phyloP scores from a whole-genome alignment of 2,888 invertebrate genomes.

The Hipparchia sbordonii region DNA sequence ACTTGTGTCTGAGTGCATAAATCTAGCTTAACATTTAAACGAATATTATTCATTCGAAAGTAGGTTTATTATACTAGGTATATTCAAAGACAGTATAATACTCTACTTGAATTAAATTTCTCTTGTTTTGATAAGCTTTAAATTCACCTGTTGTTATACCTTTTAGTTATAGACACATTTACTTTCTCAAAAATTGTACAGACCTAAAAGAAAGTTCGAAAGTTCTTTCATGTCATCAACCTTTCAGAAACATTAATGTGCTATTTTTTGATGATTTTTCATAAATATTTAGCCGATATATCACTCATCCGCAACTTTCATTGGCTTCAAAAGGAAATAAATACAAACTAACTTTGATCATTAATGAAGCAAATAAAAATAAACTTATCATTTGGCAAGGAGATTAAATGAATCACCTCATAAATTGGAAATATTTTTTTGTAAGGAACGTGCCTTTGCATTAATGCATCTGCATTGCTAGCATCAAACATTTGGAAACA shows the following conservation, averaged over 20 bases:
- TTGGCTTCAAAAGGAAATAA: conserved; percentile 16
- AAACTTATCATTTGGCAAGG: conserved; percentile 18
- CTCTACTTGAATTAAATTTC: neutral
- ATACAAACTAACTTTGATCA: conserved; percentile 22
- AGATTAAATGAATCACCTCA: conserved; percentile 12
- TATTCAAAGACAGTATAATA: no score
- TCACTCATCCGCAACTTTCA: conserved; percentile 16
- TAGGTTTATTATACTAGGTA: neutral
- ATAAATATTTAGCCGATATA: conserved; percentile 23
- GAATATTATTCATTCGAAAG: conserved; percentile 9
- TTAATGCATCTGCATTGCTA: neutral
- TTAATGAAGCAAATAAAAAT: conserved; percentile 18
- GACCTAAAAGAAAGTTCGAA: neutral
- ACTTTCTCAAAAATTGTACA: neutral
- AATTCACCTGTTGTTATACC: neutral
- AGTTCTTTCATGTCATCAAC: neutral
- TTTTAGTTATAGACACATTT: neutral
- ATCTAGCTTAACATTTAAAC: conserved; percentile 5
- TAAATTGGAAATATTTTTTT: conserved; percentile 8
- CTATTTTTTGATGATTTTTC: conserved; percentile 11
- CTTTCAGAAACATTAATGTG: neutral
- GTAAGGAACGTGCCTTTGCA: neutral
- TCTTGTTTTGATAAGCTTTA: neutral
- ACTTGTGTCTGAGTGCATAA: conserved; percentile 7
- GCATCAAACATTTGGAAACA: neutral